Conservation (phyloP, 2,113 vertebrate genomes). For the Nerophis lumbriciformis region DNA sequence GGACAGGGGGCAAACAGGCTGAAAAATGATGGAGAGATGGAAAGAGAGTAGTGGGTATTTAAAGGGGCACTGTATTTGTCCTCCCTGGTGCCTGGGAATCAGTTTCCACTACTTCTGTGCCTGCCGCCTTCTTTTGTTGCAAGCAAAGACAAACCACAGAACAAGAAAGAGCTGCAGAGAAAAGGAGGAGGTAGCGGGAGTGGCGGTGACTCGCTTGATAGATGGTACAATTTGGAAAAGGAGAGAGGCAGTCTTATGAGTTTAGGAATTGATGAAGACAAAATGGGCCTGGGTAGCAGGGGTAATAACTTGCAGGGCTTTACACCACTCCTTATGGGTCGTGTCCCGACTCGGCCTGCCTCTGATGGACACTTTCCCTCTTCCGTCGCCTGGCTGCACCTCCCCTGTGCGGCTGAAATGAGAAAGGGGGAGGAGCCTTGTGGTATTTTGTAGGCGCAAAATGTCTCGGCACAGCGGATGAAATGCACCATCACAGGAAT, state of each 20-base stretch:
- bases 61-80: constrained; percentile 33
- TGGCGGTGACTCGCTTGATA: constrained; percentile 56
- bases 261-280: constrained; percentile 78
- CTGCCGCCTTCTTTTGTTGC: constrained; percentile 37
- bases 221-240: constrained; percentile 71
- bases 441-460: constrained; percentile 9
- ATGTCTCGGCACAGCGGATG: constrained; percentile 4
- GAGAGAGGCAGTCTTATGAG: constrained; percentile 71
- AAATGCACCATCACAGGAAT: neutral
- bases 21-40: neutral
- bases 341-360: constrained; percentile 39
- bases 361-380: constrained; percentile 48
- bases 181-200: constrained; percentile 25
- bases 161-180: constrained; percentile 27
- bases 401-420: constrained; percentile 21
- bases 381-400: constrained; percentile 12
- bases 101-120: constrained; percentile 50
- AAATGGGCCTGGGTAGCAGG: constrained; percentile 59
- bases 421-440: constrained; percentile 22
- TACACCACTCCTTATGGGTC: constrained; percentile 55
- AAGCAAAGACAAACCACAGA: constrained; percentile 29
- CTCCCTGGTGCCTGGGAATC: constrained; percentile 50
- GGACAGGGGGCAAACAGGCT: constrained; percentile 14
- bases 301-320: constrained; percentile 68
- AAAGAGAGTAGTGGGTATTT: constrained; percentile 18